Percentiles rank a stretch among this genome's conserved stretches.
Conservation (phyloP, 2,888 invertebrate genomes). For the Nomada hirtipes region DNA sequence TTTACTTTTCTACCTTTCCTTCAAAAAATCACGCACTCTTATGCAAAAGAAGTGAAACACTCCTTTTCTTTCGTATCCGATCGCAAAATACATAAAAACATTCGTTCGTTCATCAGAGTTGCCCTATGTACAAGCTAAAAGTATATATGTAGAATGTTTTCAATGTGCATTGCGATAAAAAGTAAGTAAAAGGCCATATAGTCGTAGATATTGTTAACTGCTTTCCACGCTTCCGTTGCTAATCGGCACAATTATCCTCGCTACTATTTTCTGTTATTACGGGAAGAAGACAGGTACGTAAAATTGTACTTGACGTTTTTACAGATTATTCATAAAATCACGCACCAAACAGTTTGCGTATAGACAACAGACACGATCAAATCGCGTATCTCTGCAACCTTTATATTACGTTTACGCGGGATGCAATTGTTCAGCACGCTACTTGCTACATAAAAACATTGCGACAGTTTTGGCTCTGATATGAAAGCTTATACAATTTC, state of each 20-base stretch:
- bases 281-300: slow-evolving; percentile 41
- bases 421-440: slow-evolving; percentile 40
- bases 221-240: slow-evolving; percentile 25
- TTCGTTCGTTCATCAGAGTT: slow-evolving; percentile 65
- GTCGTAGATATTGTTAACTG: slow-evolving; percentile 52
- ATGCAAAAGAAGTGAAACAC: slow-evolving; percentile 61
- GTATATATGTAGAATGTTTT: slow-evolving; percentile 72
- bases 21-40: slow-evolving; percentile 58
- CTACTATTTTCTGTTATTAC: slow-evolving; percentile 22
- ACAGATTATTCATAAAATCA: slow-evolving; percentile 18
- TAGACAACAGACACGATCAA: slow-evolving; percentile 29
- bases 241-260: slow-evolving; percentile 2
- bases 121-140: slow-evolving; percentile 74
- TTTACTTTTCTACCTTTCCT: slow-evolving; percentile 42
- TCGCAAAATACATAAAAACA: slow-evolving; percentile 76
- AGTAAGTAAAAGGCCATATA: slow-evolving; percentile 72
- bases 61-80: slow-evolving; percentile 63
- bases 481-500: slow-evolving; percentile 51
- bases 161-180: slow-evolving; percentile 68
- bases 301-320: slow-evolving; percentile 40
- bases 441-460: slow-evolving; percentile 62
- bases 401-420: slow-evolving; percentile 31
- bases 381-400: slow-evolving; percentile 37
- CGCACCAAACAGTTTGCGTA: slow-evolving; percentile 14
- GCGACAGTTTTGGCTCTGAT: slow-evolving; percentile 29